Evolutionary conservation across 1,140 invertebrate species (phyloP).

Genomic region (Neodiprion pinetum): DNA sequence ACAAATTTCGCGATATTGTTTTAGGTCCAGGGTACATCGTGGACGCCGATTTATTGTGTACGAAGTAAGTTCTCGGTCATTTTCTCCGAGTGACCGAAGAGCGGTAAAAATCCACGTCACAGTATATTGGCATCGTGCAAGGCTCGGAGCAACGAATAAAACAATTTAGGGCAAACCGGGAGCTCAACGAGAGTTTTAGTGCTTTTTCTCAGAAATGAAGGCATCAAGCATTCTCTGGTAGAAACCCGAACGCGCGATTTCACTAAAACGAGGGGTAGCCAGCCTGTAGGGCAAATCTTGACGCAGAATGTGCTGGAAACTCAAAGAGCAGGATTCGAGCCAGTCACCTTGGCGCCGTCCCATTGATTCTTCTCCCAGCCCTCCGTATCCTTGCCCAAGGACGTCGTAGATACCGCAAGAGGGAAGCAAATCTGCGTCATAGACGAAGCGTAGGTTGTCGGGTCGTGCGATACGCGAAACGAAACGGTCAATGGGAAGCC

Average conservation of each 20-base stretch:
- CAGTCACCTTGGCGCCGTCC: not conserved
- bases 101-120: too few species aligned
- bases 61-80: too few species aligned
- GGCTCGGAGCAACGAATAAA: not conserved
- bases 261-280: not conserved
- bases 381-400: not conserved
- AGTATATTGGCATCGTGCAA: too few species aligned
- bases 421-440: not conserved
- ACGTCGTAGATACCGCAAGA: not conserved
- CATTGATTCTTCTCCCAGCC: not conserved
- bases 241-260: not conserved
- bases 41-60: too few species aligned
- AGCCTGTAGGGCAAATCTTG: not conserved
- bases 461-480: not conserved
- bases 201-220: not conserved
- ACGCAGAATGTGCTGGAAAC: not conserved
- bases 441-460: not conserved
- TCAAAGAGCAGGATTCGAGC: not conserved
- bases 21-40: too few species aligned
- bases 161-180: not conserved
- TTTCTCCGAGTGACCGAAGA: too few species aligned
- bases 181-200: not conserved
- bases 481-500: not conserved
- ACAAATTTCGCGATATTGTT: too few species aligned
- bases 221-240: not conserved